Evolutionary conservation across 2,113 vertebrate species (phyloP).

Genomic region (Leucoraja erinaceus): DNA sequence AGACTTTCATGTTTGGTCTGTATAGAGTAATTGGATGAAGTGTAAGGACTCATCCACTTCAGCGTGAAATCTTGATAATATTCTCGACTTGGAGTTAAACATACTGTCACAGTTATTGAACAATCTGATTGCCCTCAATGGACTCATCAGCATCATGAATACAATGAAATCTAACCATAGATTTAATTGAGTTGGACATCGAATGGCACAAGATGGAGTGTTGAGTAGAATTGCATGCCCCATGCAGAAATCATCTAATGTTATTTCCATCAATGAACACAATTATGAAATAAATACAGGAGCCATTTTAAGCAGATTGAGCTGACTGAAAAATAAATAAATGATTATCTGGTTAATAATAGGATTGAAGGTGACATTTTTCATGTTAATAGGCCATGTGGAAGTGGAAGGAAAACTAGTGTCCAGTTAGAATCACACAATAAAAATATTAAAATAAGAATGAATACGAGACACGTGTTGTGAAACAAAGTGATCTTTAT

Average conservation of each 20-base stretch:
- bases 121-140: neutral
- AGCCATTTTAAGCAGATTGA: neutral
- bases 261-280: neutral
- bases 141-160: neutral
- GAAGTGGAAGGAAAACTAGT: neutral
- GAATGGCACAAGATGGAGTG: neutral
- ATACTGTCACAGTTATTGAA: neutral
- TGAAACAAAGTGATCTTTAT: too few relatives aligned
- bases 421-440: neutral
- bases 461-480: neutral
- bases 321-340: neutral
- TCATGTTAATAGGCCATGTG: neutral
- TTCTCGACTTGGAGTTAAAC: neutral
- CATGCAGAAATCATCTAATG: neutral
- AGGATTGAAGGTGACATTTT: neutral
- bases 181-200: neutral
- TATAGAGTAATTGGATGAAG: too few relatives aligned
- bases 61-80: neutral
- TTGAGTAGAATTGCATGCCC: neutral
- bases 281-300: neutral
- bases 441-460: neutral
- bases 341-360: neutral
- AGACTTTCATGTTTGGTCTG: too few relatives aligned
- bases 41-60: too few relatives aligned
- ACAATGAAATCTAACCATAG: neutral